Conservation (phyloP, 2,888 invertebrate genomes). For the Ferrisia virgata region DNA sequence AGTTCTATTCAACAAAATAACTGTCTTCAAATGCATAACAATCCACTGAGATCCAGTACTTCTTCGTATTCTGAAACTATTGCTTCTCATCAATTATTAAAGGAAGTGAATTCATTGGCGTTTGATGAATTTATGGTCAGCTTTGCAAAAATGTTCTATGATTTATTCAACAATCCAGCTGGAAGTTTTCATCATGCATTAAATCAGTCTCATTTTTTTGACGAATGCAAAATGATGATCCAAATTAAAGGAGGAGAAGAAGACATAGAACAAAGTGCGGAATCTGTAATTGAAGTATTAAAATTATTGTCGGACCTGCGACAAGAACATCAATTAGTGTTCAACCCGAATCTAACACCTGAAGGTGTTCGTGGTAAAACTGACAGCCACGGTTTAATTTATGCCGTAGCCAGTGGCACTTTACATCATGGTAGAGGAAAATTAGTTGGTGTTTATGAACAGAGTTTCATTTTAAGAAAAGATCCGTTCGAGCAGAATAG, state of each 20-base stretch:
- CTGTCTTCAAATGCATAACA: background rate
- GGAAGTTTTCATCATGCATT: background rate
- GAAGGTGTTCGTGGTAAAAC: slow-evolving; percentile 27
- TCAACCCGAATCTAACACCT: slow-evolving; percentile 15
- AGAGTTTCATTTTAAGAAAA: slow-evolving; percentile 24
- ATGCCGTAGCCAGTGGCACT: slow-evolving; percentile 32
- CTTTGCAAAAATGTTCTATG: slow-evolving; percentile 32
- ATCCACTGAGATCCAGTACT: background rate
- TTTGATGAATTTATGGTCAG: slow-evolving; percentile 23
- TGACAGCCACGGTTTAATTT: slow-evolving; percentile 30
- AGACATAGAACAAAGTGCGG: slow-evolving; percentile 18
- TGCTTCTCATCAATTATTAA: background rate
- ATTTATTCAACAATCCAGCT: background rate
- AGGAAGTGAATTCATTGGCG: slow-evolving; percentile 29
- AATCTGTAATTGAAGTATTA: background rate
- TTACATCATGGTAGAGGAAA: slow-evolving; percentile 19
- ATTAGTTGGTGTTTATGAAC: slow-evolving; percentile 20
- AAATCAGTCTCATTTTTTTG: slow-evolving; percentile 32
- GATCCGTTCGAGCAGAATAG: slow-evolving; percentile 34
- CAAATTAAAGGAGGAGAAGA: slow-evolving; percentile 18
- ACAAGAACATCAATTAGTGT: background rate
- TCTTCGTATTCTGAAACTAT: background rate
- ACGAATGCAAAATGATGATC: slow-evolving; percentile 18
- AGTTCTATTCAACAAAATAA: background rate
- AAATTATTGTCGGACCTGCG: slow-evolving; percentile 4